Evolutionary conservation across 2,797 vertebrate species (phyloP), one percentile per base, ranked within the genome.

Genomic region (Merluccius polli): DNA sequence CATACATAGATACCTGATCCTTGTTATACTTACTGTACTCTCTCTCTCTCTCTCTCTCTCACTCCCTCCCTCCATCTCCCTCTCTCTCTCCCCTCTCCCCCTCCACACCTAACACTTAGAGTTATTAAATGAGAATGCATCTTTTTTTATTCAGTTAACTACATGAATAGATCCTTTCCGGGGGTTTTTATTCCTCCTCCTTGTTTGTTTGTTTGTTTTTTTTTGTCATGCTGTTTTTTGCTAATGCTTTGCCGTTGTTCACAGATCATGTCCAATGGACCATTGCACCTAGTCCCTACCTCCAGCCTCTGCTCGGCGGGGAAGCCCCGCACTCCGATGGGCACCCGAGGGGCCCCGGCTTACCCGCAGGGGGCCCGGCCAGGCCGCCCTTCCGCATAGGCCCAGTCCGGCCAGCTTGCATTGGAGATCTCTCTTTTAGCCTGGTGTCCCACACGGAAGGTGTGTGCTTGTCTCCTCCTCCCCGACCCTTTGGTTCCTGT

Each of bases 401-500:
- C 97, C 74, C 97, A 98, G 92, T 99, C 98, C 77, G 98, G 97
- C 82, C n/a, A n/a, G 98, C 98, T 92, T 99, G 98, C 95, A 99
- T 99, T n/a, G 97, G 98, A 99, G 93, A 95, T 99, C 91, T 96
- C 97, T 90, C 95, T 98, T n/a, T n/a, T n/a, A n/a, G 92, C 97
- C 98, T 86, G 94, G n/a, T 97, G 91, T 93, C 94, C 93, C 94
- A 94, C 92, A 94, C 95, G 88, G 97, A 99, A 98, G 98, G 98
- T 98, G 94, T 93, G 94, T 95, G 93, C 92, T 92, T 93, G 92
- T 86, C 83, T 91, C 72, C 36, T 38, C 52, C 44, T 5, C 3
- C 12, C 44, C 16, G 38, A 41, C n/a, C n/a, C n/a, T n/a, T n/a
- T 52, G 44, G 6, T 10, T 59, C n/a, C n/a, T n/a, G n/a, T 27